phyloP scores from a whole-genome alignment of 2,888 invertebrate genomes.

The Polydrusus tereticollis region DNA sequence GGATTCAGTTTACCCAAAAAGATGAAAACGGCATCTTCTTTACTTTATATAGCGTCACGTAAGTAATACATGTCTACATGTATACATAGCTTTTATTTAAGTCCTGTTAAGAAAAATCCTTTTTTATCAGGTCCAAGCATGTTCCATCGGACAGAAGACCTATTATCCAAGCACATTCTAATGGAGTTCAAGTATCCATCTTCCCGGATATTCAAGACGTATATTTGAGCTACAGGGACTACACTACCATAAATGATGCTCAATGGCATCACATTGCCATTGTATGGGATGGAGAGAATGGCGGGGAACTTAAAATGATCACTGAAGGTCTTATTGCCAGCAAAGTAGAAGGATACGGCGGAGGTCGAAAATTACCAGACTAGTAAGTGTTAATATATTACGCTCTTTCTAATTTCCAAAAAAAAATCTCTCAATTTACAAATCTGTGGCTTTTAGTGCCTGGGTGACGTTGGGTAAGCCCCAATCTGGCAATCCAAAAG shows the following conservation, averaged over 20 bases:
- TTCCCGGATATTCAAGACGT: slow-evolving; percentile 91
- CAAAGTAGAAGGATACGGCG: slow-evolving; percentile 89
- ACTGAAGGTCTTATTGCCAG: slow-evolving; percentile 97
- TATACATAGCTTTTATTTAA: neutral
- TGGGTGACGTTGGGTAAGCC: slow-evolving; percentile 95
- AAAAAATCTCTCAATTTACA: neutral
- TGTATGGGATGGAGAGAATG: slow-evolving; percentile 89
- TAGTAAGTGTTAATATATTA: slow-evolving; percentile 81
- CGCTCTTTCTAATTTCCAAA: too few relatives aligned
- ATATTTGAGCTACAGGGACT: slow-evolving; percentile 91
- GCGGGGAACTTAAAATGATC: slow-evolving; percentile 88
- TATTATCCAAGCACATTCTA: slow-evolving; percentile 92
- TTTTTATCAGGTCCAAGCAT: slow-evolving; percentile 76
- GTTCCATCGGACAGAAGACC: slow-evolving; percentile 82
- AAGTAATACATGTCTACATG: slow-evolving; percentile 56
- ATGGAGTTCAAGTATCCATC: slow-evolving; percentile 91
- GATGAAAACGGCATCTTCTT: slow-evolving; percentile 96
- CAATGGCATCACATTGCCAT: slow-evolving; percentile 97
- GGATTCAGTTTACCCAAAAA: slow-evolving; percentile 94
- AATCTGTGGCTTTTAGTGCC: slow-evolving; percentile 73
- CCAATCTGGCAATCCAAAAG: slow-evolving; percentile 82
- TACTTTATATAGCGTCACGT: slow-evolving; percentile 91
- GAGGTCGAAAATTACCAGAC: slow-evolving; percentile 84
- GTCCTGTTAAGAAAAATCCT: neutral
- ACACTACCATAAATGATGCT: slow-evolving; percentile 94